Percentiles rank a stretch among this genome's conserved stretches.
Conservation (phyloP, 2,888 invertebrate genomes). For the Diogma glabrata region DNA sequence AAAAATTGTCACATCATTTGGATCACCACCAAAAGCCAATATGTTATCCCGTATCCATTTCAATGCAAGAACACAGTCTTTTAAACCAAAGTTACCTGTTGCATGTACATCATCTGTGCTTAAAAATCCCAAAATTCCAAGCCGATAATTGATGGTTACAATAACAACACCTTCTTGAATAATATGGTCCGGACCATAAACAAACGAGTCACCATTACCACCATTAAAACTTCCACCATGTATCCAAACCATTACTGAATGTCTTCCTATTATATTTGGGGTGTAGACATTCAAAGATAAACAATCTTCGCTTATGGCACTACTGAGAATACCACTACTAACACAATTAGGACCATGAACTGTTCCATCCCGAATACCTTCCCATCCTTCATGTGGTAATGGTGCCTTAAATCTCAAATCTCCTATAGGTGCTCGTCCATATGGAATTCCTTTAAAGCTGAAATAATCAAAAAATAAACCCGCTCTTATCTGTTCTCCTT, state of each 20-base stretch:
- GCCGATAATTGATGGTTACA: conserved; percentile 17
- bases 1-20: conserved; percentile 49
- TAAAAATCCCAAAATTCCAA: conserved; percentile 45
- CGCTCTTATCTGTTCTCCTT: conserved; percentile 2
- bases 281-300: conserved; percentile 16
- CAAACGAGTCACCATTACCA: conserved; percentile 13
- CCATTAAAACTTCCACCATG: conserved; percentile 17
- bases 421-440: conserved; percentile 15
- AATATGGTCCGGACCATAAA: conserved; percentile 17
- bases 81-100: conserved; percentile 59
- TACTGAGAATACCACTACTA: neutral
- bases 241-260: conserved; percentile 15
- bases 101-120: conserved; percentile 54
- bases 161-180: conserved; percentile 15
- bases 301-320: conserved; percentile 15
- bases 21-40: conserved; percentile 54
- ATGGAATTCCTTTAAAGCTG: conserved; percentile 15
- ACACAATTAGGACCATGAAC: conserved; percentile 12
- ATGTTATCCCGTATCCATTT: conserved; percentile 56
- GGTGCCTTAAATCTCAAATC: conserved; percentile 14
- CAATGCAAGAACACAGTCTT: conserved; percentile 55
- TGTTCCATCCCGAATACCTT: conserved; percentile 13
- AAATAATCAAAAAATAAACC: conserved; percentile 1
- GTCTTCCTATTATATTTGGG: conserved; percentile 9
- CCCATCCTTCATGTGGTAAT: conserved; percentile 14